Percentiles rank a stretch among this genome's conserved stretches.
phyloP scores from a whole-genome alignment of 2,888 invertebrate genomes.

The Pegoplata infirma region DNA sequence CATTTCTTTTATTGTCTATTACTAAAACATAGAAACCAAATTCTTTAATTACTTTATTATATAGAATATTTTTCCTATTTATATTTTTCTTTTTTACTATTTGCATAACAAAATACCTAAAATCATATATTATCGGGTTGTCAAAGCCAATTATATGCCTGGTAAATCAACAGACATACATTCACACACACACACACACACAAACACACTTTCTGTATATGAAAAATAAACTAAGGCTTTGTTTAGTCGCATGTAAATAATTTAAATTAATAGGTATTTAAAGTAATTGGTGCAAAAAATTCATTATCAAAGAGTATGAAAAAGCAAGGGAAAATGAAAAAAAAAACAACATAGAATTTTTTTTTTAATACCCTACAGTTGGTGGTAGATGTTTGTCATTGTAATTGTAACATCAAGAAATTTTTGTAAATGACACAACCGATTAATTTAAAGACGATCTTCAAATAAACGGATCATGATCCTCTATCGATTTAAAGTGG shows the following conservation, averaged over 20 bases:
- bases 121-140: conserved; percentile 8
- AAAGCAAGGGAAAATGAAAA: conserved; percentile 13
- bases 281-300: conserved; percentile 49
- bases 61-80: neutral
- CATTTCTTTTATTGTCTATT: too few species aligned
- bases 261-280: conserved; percentile 51
- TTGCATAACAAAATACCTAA: neutral
- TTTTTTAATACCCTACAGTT: too few species aligned
- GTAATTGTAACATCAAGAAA: too few species aligned
- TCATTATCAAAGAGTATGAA: conserved; percentile 35
- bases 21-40: too few species aligned
- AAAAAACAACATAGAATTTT: too few species aligned
- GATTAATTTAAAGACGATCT: too few species aligned
- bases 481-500: too few species aligned
- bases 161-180: neutral
- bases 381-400: too few species aligned
- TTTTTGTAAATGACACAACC: too few species aligned
- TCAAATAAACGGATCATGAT: too few species aligned
- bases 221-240: conserved; percentile 6
- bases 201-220: neutral
- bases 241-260: conserved; percentile 41
- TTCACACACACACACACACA: neutral
- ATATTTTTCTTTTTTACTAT: neutral
- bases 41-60: neutral
- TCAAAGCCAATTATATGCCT: conserved; percentile 39